Evolutionary conservation across 1,140 invertebrate species (phyloP), one percentile per base, ranked within the genome.

Genomic region (Drosophila fuyamai): DNA sequence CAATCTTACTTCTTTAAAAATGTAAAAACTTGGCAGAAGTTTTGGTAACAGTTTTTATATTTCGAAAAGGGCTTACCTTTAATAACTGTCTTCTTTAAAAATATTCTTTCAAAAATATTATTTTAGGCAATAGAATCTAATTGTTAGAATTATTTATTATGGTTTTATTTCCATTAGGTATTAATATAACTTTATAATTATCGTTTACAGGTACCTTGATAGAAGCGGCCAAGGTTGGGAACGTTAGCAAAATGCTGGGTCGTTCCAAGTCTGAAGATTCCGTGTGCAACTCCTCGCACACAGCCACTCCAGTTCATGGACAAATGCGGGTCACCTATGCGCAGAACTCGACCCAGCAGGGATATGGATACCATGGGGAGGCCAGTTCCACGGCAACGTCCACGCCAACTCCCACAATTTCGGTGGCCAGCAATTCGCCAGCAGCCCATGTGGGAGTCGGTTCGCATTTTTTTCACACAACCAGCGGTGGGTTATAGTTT

Each of bases 211-310:
- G 96, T 44, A 97, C 96, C 18, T 93, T 97, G 27, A 97, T 97
- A 76, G 96, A 97, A 90, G 96, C 96, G 40, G 96, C 97, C n/a
- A 96, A 96, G 88, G 94, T 95, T 46, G 96, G 96, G 40, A 94
- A 95, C 80, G 95, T 96, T 10, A 95, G 95, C 3, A 94, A 95
- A 60, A 94, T 97, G 66, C 96, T 97, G 61, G 96, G 96, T 76
- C 94, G 96, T 60, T 94, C 93, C n/a, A 93, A 94, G 80, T 97
- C 96, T 1, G 96, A 97, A 92, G 96, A 97, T 88, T 97, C 96
- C 9, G 96, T 97, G 16, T 97, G 96, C 92, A 95, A 96, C 79
- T 95, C 95, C 55, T 83, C 82, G 14, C 80, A 85, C 2, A 73
- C 79, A 47, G 43, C 79, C 9, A 79, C 79, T 12, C 91, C 86